Conservation (phyloP, 2,797 vertebrate genomes). For the Micropoecilia bifurca region DNA sequence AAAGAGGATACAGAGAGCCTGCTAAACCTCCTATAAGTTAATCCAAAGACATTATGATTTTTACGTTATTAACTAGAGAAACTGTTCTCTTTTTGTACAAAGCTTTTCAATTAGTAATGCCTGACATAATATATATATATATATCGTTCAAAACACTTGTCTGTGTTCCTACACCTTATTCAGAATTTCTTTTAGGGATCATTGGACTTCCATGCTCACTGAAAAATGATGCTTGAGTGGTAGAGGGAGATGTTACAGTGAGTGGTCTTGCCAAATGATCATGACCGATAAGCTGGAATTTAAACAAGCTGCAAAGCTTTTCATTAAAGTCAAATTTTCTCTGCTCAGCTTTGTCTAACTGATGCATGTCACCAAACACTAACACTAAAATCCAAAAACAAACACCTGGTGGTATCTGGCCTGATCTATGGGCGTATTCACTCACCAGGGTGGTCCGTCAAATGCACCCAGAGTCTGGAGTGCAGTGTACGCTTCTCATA, state of each 20-base stretch:
- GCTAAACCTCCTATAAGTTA: background rate
- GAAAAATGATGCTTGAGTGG: background rate
- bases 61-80: background rate
- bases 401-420: constrained; percentile 63
- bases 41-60: background rate
- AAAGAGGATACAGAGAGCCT: background rate
- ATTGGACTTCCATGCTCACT: background rate
- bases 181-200: background rate
- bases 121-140: background rate
- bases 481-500: constrained; percentile 42
- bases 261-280: background rate
- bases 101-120: background rate
- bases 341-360: constrained; percentile 39
- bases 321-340: constrained; percentile 43
- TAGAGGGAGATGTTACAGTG: background rate
- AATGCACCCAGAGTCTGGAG: constrained; percentile 35
- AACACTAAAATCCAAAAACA: constrained; percentile 32
- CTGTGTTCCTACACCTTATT: background rate
- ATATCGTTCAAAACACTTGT: background rate
- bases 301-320: constrained; percentile 19
- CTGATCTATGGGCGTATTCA: constrained; percentile 61
- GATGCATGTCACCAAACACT: constrained; percentile 47
- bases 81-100: background rate
- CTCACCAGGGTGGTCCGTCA: constrained; percentile 70
- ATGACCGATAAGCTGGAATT: background rate